phyloP scores from a whole-genome alignment of 2,888 invertebrate species.

The Alitta virens region DNA sequence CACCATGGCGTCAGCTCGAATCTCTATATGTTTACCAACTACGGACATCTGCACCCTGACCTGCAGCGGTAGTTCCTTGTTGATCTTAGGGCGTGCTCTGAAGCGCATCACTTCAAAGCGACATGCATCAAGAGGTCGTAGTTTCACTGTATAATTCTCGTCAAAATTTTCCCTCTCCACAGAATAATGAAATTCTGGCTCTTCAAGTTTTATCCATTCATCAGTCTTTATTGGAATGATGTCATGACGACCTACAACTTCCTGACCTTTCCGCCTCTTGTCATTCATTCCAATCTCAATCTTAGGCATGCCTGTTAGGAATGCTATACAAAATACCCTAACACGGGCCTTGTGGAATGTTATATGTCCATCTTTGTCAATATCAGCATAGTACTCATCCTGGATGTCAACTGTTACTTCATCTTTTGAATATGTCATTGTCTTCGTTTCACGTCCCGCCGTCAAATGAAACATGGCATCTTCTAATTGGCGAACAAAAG shows the following conservation, averaged over 20 bases:
- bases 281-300: slow-evolving; percentile 97
- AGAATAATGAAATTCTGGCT: slow-evolving; percentile 89
- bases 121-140: slow-evolving; percentile 90
- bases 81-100: slow-evolving; percentile 71
- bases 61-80: slow-evolving; percentile 91
- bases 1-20: slow-evolving; percentile 91
- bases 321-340: slow-evolving; percentile 91
- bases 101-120: slow-evolving; percentile 96
- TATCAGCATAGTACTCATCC: slow-evolving; percentile 54
- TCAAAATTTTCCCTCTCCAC: slow-evolving; percentile 90
- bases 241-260: slow-evolving; percentile 97
- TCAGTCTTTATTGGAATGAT: slow-evolving; percentile 91
- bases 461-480: slow-evolving; percentile 70
- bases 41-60: slow-evolving; percentile 76
- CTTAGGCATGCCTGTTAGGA: slow-evolving; percentile 88
- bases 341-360: slow-evolving; percentile 84
- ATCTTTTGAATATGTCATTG: slow-evolving; percentile 54
- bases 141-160: slow-evolving; percentile 57
- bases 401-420: slow-evolving; percentile 55
- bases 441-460: slow-evolving; percentile 45
- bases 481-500: slow-evolving; percentile 87
- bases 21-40: slow-evolving; percentile 72
- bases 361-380: slow-evolving; percentile 51
- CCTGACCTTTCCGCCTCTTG: slow-evolving; percentile 94
- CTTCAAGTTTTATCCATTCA: slow-evolving; percentile 97